These are phyloP conservation scores for Neolamprologus tretocephalus DNA, from an alignment of 2,113 vertebrate genomes.

Conservation along the genomic window DNA sequence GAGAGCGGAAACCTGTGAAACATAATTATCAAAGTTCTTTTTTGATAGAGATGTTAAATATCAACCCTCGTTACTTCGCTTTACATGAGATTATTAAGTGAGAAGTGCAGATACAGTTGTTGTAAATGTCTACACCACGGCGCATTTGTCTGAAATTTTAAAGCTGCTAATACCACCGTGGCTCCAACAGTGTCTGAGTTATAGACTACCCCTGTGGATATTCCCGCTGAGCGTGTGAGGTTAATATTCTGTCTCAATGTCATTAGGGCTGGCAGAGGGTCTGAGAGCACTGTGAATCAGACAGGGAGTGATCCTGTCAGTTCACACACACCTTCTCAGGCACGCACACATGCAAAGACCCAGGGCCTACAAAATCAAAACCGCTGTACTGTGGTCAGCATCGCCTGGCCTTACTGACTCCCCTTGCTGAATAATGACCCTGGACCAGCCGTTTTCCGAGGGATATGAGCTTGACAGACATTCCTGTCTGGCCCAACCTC, in stretches of 20 bases:
- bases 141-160: slow-evolving; percentile 12
- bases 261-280: slow-evolving; percentile 91
- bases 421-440: slow-evolving; percentile 81
- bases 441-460: slow-evolving; percentile 77
- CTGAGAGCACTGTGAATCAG: slow-evolving; percentile 93
- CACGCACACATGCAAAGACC: slow-evolving; percentile 75
- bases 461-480: slow-evolving; percentile 89
- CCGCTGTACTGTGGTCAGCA: slow-evolving; percentile 83
- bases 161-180: slow-evolving; percentile 15
- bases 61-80: not conserved
- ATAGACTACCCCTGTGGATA: slow-evolving; percentile 91
- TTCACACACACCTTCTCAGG: slow-evolving; percentile 79
- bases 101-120: slow-evolving; percentile 1
- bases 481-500: slow-evolving; percentile 86
- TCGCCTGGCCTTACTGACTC: slow-evolving; percentile 57
- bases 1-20: slow-evolving; percentile 17
- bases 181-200: slow-evolving; percentile 74
- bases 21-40: slow-evolving; percentile 35
- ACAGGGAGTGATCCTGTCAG: slow-evolving; percentile 94
- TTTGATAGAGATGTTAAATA: slow-evolving; percentile 26
- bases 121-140: not conserved
- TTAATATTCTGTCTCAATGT: slow-evolving; percentile 99
- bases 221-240: slow-evolving; percentile 85
- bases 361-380: slow-evolving; percentile 90
- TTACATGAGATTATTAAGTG: not conserved